Conservation (phyloP, 2,113 vertebrate genomes). For the Lates calcarifer region DNA sequence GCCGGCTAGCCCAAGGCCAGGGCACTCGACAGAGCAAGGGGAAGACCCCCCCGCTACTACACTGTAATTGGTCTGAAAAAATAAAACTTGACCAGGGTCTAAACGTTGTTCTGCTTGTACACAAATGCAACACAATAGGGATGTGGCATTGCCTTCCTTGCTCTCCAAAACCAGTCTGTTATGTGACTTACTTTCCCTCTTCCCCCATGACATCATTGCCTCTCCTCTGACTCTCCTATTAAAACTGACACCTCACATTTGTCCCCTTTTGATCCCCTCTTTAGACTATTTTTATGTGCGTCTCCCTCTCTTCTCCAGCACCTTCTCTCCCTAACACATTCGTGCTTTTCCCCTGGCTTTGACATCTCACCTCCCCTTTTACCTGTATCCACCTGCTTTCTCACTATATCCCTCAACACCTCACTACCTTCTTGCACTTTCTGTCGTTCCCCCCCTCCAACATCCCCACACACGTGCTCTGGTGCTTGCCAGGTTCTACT, state of each 20-base stretch:
- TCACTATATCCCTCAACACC: not conserved
- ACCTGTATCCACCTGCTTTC: slow-evolving; percentile 11
- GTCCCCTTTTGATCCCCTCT: not conserved
- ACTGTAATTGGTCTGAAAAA: slow-evolving; percentile 67
- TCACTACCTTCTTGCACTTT: not conserved
- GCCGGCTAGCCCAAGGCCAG: slow-evolving; percentile 23
- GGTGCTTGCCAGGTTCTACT: slow-evolving; percentile 27
- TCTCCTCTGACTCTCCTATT: not conserved
- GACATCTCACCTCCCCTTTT: slow-evolving; percentile 11
- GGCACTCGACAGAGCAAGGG: slow-evolving; percentile 35
- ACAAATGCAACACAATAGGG: not conserved
- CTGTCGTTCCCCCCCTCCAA: not conserved
- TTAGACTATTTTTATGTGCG: not conserved
- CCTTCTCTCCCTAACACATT: not conserved
- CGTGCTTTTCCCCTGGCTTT: not conserved
- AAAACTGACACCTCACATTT: slow-evolving; percentile 4
- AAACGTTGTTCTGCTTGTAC: slow-evolving; percentile 25
- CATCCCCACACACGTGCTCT: slow-evolving; percentile 2
- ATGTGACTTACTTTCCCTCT: not conserved
- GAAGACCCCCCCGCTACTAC: slow-evolving; percentile 20
- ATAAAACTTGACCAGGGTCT: slow-evolving; percentile 35
- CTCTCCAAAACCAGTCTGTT: not conserved
- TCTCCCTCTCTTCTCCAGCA: not conserved
- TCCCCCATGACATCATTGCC: slow-evolving; percentile 3
- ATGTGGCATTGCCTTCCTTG: not conserved